phyloP scores from a whole-genome alignment of 2,797 vertebrate species.

The Paratrypauchen microcephalus region DNA sequence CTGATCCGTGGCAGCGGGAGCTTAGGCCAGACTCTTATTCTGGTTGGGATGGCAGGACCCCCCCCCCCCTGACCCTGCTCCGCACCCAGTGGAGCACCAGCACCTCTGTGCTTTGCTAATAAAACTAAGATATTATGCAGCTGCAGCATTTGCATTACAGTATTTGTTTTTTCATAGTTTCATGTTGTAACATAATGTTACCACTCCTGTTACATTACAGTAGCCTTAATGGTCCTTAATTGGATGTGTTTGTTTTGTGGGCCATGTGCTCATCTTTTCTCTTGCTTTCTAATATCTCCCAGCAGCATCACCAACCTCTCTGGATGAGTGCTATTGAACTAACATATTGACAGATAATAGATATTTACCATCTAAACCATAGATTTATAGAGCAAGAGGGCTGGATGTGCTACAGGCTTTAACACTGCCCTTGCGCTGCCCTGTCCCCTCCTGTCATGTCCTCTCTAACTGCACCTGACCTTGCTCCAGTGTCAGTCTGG shows the following conservation, averaged over 20 bases:
- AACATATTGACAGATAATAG: neutral
- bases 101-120: constrained; percentile 42
- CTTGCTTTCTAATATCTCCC: no score
- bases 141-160: neutral
- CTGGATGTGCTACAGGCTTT: constrained; percentile 11
- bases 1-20: constrained; percentile 88
- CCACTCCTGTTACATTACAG: neutral
- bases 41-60: constrained; percentile 74
- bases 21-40: constrained; percentile 77
- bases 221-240: neutral
- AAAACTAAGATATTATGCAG: constrained; percentile 15
- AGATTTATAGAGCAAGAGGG: constrained; percentile 13
- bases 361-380: neutral
- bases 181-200: neutral
- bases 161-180: neutral
- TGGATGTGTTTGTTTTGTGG: neutral
- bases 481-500: constrained; percentile 62
- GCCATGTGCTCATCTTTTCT: neutral
- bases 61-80: constrained; percentile 74
- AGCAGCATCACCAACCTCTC: no score
- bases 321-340: no score
- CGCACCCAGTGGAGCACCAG: constrained; percentile 54
- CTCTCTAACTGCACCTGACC: constrained; percentile 73
- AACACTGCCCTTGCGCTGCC: constrained; percentile 32
- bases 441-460: constrained; percentile 59